Evolutionary conservation across 2,797 vertebrate genomes (phyloP), one percentile per base, ranked within the genome.

Genomic region (Danio tinwini): DNA sequence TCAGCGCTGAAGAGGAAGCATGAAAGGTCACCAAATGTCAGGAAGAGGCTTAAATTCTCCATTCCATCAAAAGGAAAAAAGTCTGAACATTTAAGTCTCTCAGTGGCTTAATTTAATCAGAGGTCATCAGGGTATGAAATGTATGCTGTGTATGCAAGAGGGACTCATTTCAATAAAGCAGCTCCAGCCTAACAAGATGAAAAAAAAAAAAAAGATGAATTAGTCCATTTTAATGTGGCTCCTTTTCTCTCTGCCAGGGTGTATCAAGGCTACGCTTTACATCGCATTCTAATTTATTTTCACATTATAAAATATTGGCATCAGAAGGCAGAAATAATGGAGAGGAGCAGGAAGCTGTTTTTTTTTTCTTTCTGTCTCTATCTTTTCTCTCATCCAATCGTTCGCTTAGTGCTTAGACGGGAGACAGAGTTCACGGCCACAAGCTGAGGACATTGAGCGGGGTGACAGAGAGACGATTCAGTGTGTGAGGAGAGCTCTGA

Each of bases 221-320:
- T 92, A 85, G 92, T 91, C 86, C 83, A 37, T 91, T 93, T 93
- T 89, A 91, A 71, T 87, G 86, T 89, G 84, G 78, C 85, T 91
- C 86, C 83, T 81, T 89, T 89, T 93, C 90, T 90, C 85, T 90
- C 87, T 87, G 85, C 86, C 81, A 58, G 67, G 74, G 76, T 61
- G 88, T 90, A 92, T 93, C 91, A 94, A 93, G 92, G 92, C 90
- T 92, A 91, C 85, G 84, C 90, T 93, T 92, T 91, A 91, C 85
- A 87, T 59, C 74, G 81, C 85, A 87, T 90, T 91, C 85, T 88
- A 90, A 87, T 90, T 92, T 90, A 92, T 91, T 86, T 85, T 83
- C 64, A 91, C 86, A 86, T 85, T 88, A 88, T 87, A 90, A 90
- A 92, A 89, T 88, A 85, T 87, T 85, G 72, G 78, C 86, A 84